A percentile compares a stretch with the other conserved stretches of the same genome.
These are phyloP conservation scores for Phataginus tetradactyla DNA, from an alignment of 2,797 vertebrate species.

Conservation along the genomic window DNA sequence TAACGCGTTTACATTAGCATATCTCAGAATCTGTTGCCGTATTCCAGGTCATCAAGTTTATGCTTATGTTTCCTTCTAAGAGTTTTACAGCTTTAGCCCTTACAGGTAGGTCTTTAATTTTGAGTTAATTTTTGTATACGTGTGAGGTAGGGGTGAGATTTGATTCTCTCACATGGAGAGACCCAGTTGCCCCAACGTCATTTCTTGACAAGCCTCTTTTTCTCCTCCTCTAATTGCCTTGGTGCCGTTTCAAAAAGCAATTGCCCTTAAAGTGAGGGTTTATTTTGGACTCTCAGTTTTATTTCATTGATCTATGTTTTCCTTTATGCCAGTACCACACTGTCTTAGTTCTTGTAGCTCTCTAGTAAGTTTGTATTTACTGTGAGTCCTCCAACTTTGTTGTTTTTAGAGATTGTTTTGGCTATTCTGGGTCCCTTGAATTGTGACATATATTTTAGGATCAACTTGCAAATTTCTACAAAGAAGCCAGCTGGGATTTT, in stretches of 20 bases:
- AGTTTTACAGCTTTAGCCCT: background rate
- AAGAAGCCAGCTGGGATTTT: background rate
- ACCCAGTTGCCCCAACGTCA: background rate
- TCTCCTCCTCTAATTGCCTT: background rate
- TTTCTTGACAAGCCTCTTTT: background rate
- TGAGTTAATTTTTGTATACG: background rate
- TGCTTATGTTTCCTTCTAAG: background rate
- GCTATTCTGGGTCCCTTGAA: background rate
- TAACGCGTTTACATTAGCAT: background rate
- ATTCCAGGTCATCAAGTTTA: background rate
- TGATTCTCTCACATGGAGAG: background rate
- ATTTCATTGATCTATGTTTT: background rate
- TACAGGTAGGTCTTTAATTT: background rate
- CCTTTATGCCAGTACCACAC: background rate
- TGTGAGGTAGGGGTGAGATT: background rate
- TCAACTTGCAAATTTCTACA: background rate
- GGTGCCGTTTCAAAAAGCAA: background rate
- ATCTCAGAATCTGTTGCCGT: background rate
- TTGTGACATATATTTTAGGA: background rate
- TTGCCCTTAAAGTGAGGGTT: background rate
- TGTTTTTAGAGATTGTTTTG: background rate
- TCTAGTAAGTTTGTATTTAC: background rate
- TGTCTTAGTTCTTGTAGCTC: background rate
- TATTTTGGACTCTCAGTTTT: background rate
- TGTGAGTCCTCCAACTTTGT: background rate